Conservation (phyloP, 2,888 invertebrate species). For the Tuberolachnus salignus region DNA sequence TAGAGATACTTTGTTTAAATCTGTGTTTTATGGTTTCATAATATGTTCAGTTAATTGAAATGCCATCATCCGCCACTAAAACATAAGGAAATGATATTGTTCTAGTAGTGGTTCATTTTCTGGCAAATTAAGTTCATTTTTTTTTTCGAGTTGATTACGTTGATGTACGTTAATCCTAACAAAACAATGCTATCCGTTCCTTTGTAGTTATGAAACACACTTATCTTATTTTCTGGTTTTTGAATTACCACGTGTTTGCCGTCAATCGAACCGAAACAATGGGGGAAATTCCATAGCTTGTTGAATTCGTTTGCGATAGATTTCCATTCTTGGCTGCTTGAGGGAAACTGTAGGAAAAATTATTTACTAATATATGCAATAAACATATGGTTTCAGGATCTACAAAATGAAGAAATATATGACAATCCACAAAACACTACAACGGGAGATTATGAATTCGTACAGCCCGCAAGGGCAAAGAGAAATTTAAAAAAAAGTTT, state of each 20-base stretch:
- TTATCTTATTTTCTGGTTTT: slow-evolving; percentile 20
- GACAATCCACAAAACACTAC: slow-evolving; percentile 7
- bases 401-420: slow-evolving; percentile 23
- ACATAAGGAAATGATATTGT: slow-evolving; percentile 55
- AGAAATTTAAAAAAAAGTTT: slow-evolving; percentile 19
- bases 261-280: slow-evolving; percentile 52
- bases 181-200: slow-evolving; percentile 46
- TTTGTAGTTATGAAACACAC: slow-evolving; percentile 49
- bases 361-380: slow-evolving; percentile 1
- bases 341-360: slow-evolving; percentile 36
- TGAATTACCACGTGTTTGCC: slow-evolving; percentile 45
- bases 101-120: slow-evolving; percentile 8
- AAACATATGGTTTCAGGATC: neutral
- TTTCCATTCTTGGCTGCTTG: slow-evolving; percentile 44
- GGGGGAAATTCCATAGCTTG: slow-evolving; percentile 40
- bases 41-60: slow-evolving; percentile 58
- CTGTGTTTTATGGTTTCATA: slow-evolving; percentile 56
- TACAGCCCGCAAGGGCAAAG: neutral
- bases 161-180: too few relatives aligned
- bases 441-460: slow-evolving; percentile 2
- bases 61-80: slow-evolving; percentile 59
- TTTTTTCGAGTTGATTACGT: too few relatives aligned
- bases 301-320: slow-evolving; percentile 23
- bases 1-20: slow-evolving; percentile 54
- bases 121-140: slow-evolving; percentile 27